Percentiles rank a stretch among this genome's conserved stretches.
Conservation (phyloP, 2,888 invertebrate species). For the Omphaloscelis lunosa region DNA sequence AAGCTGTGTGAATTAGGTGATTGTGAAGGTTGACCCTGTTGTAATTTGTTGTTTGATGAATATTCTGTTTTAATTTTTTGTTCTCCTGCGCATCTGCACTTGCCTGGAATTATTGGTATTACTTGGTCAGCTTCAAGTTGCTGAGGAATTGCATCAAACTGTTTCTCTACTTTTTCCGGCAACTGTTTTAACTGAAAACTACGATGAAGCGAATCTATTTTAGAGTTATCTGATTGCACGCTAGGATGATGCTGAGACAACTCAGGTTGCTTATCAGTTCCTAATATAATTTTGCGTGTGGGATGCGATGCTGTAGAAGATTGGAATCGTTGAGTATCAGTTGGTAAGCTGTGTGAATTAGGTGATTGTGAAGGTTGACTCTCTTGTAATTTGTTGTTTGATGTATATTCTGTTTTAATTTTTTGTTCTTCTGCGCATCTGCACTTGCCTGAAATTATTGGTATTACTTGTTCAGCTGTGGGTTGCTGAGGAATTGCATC, state of each 20-base stretch:
- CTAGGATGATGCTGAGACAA: neutral
- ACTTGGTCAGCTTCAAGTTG: neutral
- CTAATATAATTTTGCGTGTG: neutral
- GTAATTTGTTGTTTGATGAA: slow-evolving; percentile 2
- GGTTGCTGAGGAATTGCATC: neutral
- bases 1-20: neutral
- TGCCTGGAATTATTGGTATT: slow-evolving; percentile 13
- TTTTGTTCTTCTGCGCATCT: neutral
- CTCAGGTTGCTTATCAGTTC: neutral
- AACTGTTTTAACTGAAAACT: neutral
- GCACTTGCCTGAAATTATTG: slow-evolving; percentile 11
- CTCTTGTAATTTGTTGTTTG: neutral
- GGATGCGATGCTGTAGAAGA: neutral
- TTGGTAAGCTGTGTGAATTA: neutral
- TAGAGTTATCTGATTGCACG: neutral
- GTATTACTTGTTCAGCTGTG: neutral
- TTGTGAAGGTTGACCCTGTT: neutral
- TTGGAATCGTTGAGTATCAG: neutral
- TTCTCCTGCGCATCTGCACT: neutral
- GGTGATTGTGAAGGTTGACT: neutral
- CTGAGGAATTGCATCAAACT: neutral
- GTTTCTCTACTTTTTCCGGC: neutral
- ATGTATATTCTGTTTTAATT: neutral
- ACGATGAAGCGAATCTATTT: neutral
- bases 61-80: neutral